Evolutionary conservation across 1,140 invertebrate genomes (phyloP).

Genomic region (Carposina sasakii): DNA sequence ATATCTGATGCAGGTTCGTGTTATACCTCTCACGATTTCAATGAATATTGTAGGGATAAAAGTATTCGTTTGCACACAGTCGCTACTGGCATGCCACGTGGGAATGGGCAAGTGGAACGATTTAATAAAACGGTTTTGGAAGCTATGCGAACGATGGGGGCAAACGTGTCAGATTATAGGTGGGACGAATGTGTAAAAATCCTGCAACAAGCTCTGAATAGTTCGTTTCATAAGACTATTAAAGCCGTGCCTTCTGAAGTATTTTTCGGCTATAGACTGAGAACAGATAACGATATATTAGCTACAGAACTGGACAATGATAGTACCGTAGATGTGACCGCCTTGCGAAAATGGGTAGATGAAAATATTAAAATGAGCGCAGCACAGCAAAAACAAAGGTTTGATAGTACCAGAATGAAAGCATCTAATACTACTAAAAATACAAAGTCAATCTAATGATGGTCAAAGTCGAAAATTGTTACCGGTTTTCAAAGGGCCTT

Average conservation of each 20-base stretch:
- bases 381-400: constrained; percentile 17
- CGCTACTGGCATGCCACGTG: neutral
- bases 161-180: constrained; percentile 12
- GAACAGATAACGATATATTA: constrained; percentile 5
- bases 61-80: neutral
- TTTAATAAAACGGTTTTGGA: constrained; percentile 30
- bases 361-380: constrained; percentile 19
- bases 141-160: constrained; percentile 23
- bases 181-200: constrained; percentile 11
- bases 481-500: constrained; percentile 35
- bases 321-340: constrained; percentile 20
- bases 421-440: constrained; percentile 24
- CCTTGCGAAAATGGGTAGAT: constrained; percentile 18
- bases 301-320: neutral
- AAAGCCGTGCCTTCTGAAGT: constrained; percentile 14
- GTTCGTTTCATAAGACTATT: constrained; percentile 13
- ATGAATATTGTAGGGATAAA: neutral
- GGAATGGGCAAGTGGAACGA: constrained; percentile 25
- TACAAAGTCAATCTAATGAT: constrained; percentile 23
- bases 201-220: constrained; percentile 16
- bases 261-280: constrained; percentile 17
- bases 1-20: neutral
- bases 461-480: constrained; percentile 31
- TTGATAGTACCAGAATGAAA: constrained; percentile 20
- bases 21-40: neutral